phyloP scores from a whole-genome alignment of 1,140 invertebrate genomes.

The Mylabris phalerata region DNA sequence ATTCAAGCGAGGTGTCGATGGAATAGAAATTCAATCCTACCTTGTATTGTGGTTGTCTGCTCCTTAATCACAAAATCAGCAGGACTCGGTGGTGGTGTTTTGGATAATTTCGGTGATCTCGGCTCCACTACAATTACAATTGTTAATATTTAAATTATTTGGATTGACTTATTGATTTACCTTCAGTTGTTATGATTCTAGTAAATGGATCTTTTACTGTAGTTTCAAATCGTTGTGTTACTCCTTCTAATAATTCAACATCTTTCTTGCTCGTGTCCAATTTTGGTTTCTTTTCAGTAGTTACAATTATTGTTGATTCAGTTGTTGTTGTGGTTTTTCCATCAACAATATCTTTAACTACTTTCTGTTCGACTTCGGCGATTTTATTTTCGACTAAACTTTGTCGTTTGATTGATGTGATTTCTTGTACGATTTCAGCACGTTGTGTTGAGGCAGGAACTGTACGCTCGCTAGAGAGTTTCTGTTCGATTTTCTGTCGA shows the following conservation, averaged over 20 bases:
- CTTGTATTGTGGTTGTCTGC: conserved; percentile 37
- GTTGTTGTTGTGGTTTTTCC: conserved; percentile 21
- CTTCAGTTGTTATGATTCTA: conserved; percentile 27
- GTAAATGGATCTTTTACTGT: conserved; percentile 23
- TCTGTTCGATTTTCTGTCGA: conserved; percentile 62
- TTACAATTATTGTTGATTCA: conserved; percentile 22
- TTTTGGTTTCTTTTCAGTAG: conserved; percentile 26
- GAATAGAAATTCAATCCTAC: conserved; percentile 28
- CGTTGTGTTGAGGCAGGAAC: conserved; percentile 60
- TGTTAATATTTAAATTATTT: background rate
- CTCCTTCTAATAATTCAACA: conserved; percentile 42
- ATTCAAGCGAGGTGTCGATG: conserved; percentile 16
- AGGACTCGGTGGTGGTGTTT: conserved; percentile 49
- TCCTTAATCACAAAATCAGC: conserved; percentile 44
- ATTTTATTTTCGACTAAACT: conserved; percentile 52
- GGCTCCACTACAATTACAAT: conserved; percentile 33
- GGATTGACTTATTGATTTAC: conserved; percentile 5
- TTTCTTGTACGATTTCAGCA: conserved; percentile 60
- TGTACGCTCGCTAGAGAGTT: conserved; percentile 55
- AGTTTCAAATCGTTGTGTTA: conserved; percentile 41
- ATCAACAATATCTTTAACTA: conserved; percentile 28
- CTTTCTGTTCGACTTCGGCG: conserved; percentile 50
- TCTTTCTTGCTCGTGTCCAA: conserved; percentile 29
- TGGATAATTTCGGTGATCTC: conserved; percentile 45
- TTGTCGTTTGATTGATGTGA: conserved; percentile 61